phyloP scores from a whole-genome alignment of 2,113 vertebrate genomes.

The Neopipo cinnamomea region DNA sequence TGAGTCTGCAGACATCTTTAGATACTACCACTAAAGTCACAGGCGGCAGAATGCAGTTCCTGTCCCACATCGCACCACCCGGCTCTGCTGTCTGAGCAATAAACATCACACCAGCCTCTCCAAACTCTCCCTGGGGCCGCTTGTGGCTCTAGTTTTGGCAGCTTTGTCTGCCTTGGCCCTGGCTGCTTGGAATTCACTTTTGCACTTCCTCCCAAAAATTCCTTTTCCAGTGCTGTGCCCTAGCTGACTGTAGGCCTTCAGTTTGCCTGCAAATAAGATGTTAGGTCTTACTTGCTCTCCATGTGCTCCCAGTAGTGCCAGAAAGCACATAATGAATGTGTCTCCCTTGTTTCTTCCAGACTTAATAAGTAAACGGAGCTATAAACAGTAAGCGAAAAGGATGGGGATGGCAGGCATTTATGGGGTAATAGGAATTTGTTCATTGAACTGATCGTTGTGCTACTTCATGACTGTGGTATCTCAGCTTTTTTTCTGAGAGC shows the following conservation, averaged over 20 bases:
- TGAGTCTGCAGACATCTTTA: neutral
- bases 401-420: slow-evolving; percentile 55
- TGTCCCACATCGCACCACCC: neutral
- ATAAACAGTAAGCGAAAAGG: slow-evolving; percentile 54
- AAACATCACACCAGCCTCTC: slow-evolving; percentile 58
- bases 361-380: slow-evolving; percentile 48
- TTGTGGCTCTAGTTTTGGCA: slow-evolving; percentile 50
- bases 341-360: slow-evolving; percentile 56
- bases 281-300: slow-evolving; percentile 32
- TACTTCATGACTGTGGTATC: slow-evolving; percentile 4
- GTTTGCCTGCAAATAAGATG: slow-evolving; percentile 40
- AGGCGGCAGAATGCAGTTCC: slow-evolving; percentile 12
- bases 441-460: slow-evolving; percentile 23
- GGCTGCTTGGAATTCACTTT: slow-evolving; percentile 42
- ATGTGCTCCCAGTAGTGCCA: slow-evolving; percentile 24
- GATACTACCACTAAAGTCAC: neutral
- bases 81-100: slow-evolving; percentile 9
- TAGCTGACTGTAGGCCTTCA: slow-evolving; percentile 11
- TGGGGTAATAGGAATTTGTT: slow-evolving; percentile 45
- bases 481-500: neutral
- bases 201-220: slow-evolving; percentile 18
- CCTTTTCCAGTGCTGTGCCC: slow-evolving; percentile 8
- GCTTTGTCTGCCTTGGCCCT: slow-evolving; percentile 38
- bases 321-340: slow-evolving; percentile 56
- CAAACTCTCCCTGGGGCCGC: neutral